These are phyloP conservation scores for Parus major DNA, from an alignment of 2,113 vertebrate genomes.

Conservation along the genomic window DNA sequence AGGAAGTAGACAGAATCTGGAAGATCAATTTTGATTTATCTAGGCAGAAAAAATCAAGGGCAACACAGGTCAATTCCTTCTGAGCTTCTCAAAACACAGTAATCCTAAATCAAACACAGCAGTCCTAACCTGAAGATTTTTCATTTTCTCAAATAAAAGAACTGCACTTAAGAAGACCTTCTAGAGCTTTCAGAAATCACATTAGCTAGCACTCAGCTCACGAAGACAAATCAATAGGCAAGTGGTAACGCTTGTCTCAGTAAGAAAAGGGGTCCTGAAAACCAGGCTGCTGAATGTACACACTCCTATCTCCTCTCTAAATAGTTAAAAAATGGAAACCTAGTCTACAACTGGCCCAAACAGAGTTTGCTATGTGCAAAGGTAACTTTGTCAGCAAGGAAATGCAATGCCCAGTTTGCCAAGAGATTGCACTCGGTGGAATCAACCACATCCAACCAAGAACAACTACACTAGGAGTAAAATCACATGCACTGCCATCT, in stretches of 20 bases:
- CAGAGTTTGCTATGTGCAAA: neutral
- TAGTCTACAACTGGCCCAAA: neutral
- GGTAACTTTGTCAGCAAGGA: neutral
- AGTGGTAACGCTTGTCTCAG: neutral
- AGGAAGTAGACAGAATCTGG: neutral
- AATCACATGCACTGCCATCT: neutral
- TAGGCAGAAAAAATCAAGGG: neutral
- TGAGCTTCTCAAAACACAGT: neutral
- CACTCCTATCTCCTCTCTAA: neutral
- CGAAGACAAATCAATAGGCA: neutral
- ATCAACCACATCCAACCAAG: neutral
- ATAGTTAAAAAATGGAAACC: neutral
- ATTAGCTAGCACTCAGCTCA: neutral
- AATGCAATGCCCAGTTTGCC: neutral
- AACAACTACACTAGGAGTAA: neutral
- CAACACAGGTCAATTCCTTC: neutral
- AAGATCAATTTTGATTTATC: neutral
- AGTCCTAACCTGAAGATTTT: neutral
- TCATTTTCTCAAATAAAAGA: neutral
- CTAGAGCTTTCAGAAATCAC: neutral
- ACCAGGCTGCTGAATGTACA: neutral
- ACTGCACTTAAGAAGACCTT: neutral
- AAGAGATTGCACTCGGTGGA: neutral
- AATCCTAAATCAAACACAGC: neutral
- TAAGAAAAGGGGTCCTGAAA: neutral